phyloP scores from a whole-genome alignment of 2,888 invertebrate genomes.

The Harpalus rufipes region DNA sequence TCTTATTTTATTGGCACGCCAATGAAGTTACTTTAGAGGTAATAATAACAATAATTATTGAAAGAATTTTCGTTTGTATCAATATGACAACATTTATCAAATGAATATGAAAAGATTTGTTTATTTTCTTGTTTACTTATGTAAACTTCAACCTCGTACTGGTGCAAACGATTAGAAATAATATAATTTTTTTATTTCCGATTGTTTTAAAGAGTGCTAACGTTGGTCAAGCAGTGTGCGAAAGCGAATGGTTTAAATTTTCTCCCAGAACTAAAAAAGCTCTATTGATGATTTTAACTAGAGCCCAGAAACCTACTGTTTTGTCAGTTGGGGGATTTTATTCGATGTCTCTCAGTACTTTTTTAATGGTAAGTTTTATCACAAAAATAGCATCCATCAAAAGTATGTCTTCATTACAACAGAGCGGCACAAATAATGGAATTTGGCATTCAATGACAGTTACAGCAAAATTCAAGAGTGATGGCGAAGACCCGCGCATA shows the following conservation, averaged over 20 bases:
- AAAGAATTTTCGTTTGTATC: too few relatives aligned
- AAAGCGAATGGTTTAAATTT: constrained; percentile 69
- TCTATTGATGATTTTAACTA: constrained; percentile 67
- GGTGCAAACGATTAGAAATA: not conserved
- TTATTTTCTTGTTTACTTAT: too few relatives aligned
- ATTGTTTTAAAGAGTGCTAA: constrained; percentile 67
- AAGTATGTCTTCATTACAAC: too few relatives aligned
- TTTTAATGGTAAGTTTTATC: constrained; percentile 68
- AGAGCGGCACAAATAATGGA: too few relatives aligned
- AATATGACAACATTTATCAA: too few relatives aligned
- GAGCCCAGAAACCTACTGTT: constrained; percentile 65
- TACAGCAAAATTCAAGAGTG: not conserved
- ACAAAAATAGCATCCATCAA: not conserved
- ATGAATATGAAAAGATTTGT: too few relatives aligned
- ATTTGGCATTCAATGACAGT: not conserved
- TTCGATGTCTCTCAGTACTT: constrained; percentile 69
- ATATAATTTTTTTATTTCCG: not conserved
- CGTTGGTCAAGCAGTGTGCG: constrained; percentile 67
- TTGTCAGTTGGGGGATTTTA: constrained; percentile 69
- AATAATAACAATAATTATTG: not conserved
- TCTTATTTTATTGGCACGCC: constrained; percentile 79
- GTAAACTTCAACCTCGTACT: not conserved
- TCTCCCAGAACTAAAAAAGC: constrained; percentile 66
- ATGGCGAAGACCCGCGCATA: too few relatives aligned
- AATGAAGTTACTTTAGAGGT: constrained; percentile 77